Evolutionary conservation across 2,888 invertebrate genomes (phyloP).

Genomic region (Stictocephala bisonia): DNA sequence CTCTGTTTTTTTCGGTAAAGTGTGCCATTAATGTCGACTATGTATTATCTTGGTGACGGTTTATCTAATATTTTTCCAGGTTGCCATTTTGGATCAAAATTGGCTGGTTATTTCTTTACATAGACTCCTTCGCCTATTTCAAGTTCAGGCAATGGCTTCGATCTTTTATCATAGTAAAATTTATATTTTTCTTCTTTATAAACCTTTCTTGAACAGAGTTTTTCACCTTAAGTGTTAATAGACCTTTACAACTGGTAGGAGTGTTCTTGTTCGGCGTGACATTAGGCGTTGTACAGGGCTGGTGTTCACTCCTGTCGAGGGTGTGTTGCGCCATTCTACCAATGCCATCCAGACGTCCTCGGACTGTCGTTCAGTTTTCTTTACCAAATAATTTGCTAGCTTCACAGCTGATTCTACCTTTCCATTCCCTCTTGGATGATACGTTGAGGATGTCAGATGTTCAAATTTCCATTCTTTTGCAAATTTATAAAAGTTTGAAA

Average conservation of each 20-base stretch:
- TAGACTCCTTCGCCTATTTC: slow-evolving; percentile 30
- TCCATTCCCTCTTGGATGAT: slow-evolving; percentile 54
- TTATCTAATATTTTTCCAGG: not conserved
- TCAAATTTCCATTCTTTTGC: slow-evolving; percentile 54
- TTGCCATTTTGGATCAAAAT: not conserved
- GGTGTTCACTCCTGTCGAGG: slow-evolving; percentile 50
- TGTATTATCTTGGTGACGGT: not conserved
- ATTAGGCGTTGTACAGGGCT: slow-evolving; percentile 53
- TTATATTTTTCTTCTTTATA: slow-evolving; percentile 36
- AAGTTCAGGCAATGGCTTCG: slow-evolving; percentile 34
- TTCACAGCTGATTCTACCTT: slow-evolving; percentile 58
- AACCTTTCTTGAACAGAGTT: too few relatives aligned
- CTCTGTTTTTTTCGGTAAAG: not conserved
- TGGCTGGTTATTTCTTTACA: slow-evolving; percentile 1
- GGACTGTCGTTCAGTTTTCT: slow-evolving; percentile 49
- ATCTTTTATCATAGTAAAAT: slow-evolving; percentile 15
- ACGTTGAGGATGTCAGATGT: slow-evolving; percentile 54
- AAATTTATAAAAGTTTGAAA: slow-evolving; percentile 33
- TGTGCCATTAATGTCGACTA: not conserved
- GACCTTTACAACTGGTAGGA: slow-evolving; percentile 26
- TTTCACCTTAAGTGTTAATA: too few relatives aligned
- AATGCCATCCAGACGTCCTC: slow-evolving; percentile 52
- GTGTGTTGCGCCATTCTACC: slow-evolving; percentile 56
- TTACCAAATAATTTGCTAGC: slow-evolving; percentile 54
- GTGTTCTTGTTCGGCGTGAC: slow-evolving; percentile 47